Conservation (phyloP, 2,888 invertebrate genomes). For the Folsomia manolachei region DNA sequence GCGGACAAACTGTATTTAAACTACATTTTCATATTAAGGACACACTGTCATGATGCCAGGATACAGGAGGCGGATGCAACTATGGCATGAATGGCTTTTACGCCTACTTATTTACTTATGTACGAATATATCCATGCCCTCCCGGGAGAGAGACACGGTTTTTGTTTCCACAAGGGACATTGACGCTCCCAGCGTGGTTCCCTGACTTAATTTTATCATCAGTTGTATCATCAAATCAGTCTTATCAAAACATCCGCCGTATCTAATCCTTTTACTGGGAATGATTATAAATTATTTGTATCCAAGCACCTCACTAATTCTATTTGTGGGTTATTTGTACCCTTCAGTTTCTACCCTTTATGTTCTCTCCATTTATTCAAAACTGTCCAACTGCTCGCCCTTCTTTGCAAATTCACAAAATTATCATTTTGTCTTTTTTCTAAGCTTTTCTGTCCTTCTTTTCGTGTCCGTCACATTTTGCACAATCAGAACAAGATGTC, state of each 20-base stretch:
- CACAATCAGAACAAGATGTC: not conserved
- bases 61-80: not conserved
- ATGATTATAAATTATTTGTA: conserved; percentile 12
- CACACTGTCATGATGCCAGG: too few relatives aligned
- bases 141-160: too few relatives aligned
- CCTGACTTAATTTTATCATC: conserved; percentile 46
- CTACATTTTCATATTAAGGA: conserved; percentile 41
- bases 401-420: conserved; percentile 1
- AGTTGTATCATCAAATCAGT: conserved; percentile 44
- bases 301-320: conserved; percentile 20
- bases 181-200: conserved; percentile 33
- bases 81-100: not conserved
- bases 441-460: too few relatives aligned
- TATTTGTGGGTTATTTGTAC: conserved; percentile 16
- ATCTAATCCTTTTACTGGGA: conserved; percentile 46
- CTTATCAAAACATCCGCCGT: conserved; percentile 49
- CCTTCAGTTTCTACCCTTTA: not conserved
- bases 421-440: too few relatives aligned
- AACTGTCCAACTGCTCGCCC: not conserved
- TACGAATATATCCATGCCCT: too few relatives aligned
- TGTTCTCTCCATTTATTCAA: not conserved
- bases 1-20: conserved; percentile 41
- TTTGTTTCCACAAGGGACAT: conserved; percentile 22
- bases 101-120: too few relatives aligned
- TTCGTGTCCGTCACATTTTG: too few relatives aligned